phyloP scores from a whole-genome alignment of 2,113 vertebrate species.

The cattle (Bos taurus) region ARS-UCD2.0 NC_037345.1:3062501-3063000 shows the following conservation, averaged over 20 bases:
- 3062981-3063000: background rate
- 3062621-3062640: background rate
- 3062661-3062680: background rate
- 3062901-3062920: background rate
- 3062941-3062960: background rate
- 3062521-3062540: slow-evolving; percentile 37
- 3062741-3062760: background rate
- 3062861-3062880: slow-evolving; percentile 2
- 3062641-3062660: background rate
- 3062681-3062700: background rate
- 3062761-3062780: background rate
- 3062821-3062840: slow-evolving; percentile 31
- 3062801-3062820: background rate
- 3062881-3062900: slow-evolving; percentile 15
- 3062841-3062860: slow-evolving; percentile 19
- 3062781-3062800: background rate
- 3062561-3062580: background rate
- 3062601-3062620: background rate
- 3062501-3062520: background rate
- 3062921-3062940: background rate
- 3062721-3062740: background rate
- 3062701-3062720: background rate
- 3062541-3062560: background rate
- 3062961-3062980: background rate
- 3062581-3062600: background rate